A percentile compares a stretch with the other conserved stretches of the same genome.
Conservation (phyloP, 1,140 invertebrate species). For the Drosophila lacteicornis region DNA sequence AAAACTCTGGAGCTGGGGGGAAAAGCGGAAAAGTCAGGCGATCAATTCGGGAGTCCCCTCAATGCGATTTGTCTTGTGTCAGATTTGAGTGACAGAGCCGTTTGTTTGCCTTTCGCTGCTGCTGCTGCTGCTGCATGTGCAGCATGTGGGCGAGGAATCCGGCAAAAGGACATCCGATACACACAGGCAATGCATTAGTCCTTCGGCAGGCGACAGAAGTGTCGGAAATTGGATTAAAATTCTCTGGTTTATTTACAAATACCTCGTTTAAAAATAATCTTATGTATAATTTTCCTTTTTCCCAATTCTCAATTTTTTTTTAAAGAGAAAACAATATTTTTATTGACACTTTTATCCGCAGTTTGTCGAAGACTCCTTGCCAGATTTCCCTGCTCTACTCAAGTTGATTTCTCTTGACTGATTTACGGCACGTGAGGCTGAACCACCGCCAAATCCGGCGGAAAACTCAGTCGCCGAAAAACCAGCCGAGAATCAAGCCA, state of each 20-base stretch:
- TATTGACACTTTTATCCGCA: constrained; percentile 42
- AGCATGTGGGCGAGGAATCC: constrained; percentile 7
- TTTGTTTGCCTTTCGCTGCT: constrained; percentile 69
- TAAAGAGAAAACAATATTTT: neutral
- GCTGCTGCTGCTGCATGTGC: neutral
- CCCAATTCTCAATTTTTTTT: neutral
- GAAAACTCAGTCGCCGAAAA: constrained; percentile 1
- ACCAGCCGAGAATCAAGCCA: constrained; percentile 21
- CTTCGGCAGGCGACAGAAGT: constrained; percentile 51
- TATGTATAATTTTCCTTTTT: too few species aligned
- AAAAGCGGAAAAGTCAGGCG: constrained; percentile 44
- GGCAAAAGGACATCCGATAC: constrained; percentile 7
- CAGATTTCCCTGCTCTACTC: constrained; percentile 17
- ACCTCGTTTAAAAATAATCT: neutral
- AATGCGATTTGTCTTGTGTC: constrained; percentile 80
- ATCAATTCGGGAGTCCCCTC: constrained; percentile 63
- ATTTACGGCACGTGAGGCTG: constrained; percentile 33
- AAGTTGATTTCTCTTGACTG: constrained; percentile 44
- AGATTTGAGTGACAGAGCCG: constrained; percentile 81
- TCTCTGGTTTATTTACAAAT: neutral
- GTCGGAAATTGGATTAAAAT: neutral
- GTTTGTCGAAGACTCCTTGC: neutral
- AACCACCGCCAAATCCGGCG: neutral
- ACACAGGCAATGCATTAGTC: constrained; percentile 30
- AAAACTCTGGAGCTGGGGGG: constrained; percentile 45